Percentiles rank a stretch among this genome's conserved stretches.
Conservation (phyloP, 1,140 invertebrate species). For the Rhopalosiphum maidis region DNA sequence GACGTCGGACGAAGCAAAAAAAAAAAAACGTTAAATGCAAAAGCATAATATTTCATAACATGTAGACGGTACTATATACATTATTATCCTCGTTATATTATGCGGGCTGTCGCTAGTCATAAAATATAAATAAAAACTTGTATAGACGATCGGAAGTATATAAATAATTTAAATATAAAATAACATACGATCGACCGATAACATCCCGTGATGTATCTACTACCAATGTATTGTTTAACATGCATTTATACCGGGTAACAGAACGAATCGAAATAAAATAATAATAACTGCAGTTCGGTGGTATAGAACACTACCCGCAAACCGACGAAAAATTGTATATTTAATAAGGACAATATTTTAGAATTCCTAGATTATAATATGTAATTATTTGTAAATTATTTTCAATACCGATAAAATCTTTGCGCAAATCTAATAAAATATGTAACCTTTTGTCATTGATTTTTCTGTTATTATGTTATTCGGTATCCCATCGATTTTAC, state of each 20-base stretch:
- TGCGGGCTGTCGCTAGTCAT: not conserved
- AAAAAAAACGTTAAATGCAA: not conserved
- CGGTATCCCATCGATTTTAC: too few species aligned
- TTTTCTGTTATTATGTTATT: too few species aligned
- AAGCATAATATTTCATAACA: conserved; percentile 2
- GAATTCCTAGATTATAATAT: too few species aligned
- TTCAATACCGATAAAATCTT: too few species aligned
- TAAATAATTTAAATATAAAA: not conserved
- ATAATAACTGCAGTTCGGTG: too few species aligned
- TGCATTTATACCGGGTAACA: not conserved
- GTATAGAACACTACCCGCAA: too few species aligned
- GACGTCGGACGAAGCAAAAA: not conserved
- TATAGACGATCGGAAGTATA: not conserved
- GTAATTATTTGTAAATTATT: too few species aligned
- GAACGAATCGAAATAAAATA: too few species aligned
- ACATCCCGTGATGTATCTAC: not conserved
- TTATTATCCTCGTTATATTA: not conserved
- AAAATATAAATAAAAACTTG: not conserved
- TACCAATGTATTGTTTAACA: not conserved
- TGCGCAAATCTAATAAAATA: too few species aligned
- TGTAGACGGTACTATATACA: not conserved
- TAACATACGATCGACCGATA: not conserved
- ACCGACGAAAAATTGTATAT: too few species aligned
- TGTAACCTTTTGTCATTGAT: too few species aligned
- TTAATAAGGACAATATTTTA: too few species aligned